Conservation (phyloP, 2,797 vertebrate species). For the Galago senegalensis region DNA sequence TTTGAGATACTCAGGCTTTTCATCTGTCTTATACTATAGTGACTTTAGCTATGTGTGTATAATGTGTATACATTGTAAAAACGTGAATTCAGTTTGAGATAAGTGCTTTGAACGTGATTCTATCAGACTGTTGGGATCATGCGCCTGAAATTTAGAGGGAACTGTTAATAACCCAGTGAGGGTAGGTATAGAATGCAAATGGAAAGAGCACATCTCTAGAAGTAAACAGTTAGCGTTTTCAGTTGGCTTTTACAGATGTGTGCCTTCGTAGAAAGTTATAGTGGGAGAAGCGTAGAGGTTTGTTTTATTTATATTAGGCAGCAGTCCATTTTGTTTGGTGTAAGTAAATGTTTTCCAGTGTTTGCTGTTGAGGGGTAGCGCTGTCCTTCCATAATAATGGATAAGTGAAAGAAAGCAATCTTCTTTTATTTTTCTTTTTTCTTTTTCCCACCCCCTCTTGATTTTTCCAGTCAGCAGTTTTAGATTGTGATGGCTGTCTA, state of each 20-base stretch:
- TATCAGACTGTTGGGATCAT: neutral
- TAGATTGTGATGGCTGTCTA: neutral
- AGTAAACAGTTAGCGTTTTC: conserved; percentile 57
- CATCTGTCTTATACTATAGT: neutral
- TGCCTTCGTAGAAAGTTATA: conserved; percentile 39
- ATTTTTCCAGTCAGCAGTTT: conserved; percentile 53
- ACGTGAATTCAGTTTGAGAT: conserved; percentile 42
- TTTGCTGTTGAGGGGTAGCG: neutral
- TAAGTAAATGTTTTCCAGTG: conserved; percentile 56
- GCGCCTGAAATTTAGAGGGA: conserved; percentile 24
- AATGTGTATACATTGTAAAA: neutral
- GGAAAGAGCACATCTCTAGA: neutral
- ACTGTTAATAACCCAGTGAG: neutral
- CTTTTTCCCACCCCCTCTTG: neutral
- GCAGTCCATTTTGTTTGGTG: conserved; percentile 1
- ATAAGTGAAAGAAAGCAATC: conserved; percentile 28
- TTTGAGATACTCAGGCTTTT: neutral
- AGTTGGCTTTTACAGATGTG: neutral
- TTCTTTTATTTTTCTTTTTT: conserved; percentile 7
- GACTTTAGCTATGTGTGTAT: neutral
- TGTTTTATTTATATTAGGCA: conserved; percentile 32
- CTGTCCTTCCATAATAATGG: neutral
- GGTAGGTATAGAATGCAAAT: neutral
- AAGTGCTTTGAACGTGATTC: neutral
- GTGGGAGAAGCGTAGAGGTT: conserved; percentile 22